Conservation (phyloP, 2,888 invertebrate species). For the Phanerotoma sp. region DNA sequence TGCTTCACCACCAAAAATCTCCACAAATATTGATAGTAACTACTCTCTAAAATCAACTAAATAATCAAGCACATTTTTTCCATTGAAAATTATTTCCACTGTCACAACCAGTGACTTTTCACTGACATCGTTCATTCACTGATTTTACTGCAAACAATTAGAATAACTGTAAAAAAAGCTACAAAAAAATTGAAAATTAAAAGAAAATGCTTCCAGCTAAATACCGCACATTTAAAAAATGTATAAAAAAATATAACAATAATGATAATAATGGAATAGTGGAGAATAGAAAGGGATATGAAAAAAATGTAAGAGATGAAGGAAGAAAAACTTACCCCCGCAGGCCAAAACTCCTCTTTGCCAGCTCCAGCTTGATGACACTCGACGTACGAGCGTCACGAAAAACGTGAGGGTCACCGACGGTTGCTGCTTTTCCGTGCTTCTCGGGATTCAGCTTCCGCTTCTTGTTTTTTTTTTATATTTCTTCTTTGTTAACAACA, state of each 20-base stretch:
- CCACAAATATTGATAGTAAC: too few relatives aligned
- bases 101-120: too few relatives aligned
- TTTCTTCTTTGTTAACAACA: slow-evolving; percentile 14
- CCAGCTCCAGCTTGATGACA: slow-evolving; percentile 50
- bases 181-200: background rate
- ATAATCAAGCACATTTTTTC: too few relatives aligned
- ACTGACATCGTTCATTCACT: background rate
- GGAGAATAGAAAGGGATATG: background rate
- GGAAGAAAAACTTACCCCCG: slow-evolving; percentile 45
- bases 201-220: background rate
- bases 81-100: too few relatives aligned
- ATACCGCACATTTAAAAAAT: background rate
- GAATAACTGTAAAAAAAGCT: background rate
- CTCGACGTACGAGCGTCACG: slow-evolving; percentile 22
- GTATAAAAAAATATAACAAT: background rate
- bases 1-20: too few relatives aligned
- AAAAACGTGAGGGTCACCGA: slow-evolving; percentile 7
- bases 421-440: slow-evolving; percentile 1
- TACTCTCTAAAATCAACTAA: slow-evolving; percentile 5
- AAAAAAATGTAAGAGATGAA: slow-evolving; percentile 7
- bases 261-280: too few relatives aligned
- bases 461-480: slow-evolving; percentile 4
- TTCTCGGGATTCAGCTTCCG: background rate
- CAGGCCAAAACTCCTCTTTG: slow-evolving; percentile 49
- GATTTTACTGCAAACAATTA: background rate